Base-by-base conservation (phyloP, 1,140 invertebrate species). In the Tribolium castaneum region DNA sequence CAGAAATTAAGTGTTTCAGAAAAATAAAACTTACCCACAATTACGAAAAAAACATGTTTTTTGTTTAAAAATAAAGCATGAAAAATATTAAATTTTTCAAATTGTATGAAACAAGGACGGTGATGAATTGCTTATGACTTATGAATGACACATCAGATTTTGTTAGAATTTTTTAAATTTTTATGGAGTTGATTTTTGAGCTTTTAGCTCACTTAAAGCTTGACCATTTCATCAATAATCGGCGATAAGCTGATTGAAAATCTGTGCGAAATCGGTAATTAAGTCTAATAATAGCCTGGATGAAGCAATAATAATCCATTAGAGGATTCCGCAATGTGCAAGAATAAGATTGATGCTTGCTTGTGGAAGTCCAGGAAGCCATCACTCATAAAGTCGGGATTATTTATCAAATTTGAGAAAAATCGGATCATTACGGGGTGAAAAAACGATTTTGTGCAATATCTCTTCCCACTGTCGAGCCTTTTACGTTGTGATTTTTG, bases 371-470 rank as follows among this genome's bases (percentile, higher is more conserved):
- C 39, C 39, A 45, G 39, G 39, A 45, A 45, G 39, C 39, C 39
- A 45, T 45, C 39, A 45, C 39, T 45, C 39, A 45, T 45, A 45
- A 30, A 45, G 5, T 10, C 39, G 9, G 39, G 5, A 45, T 45
- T 9, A 45, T 45, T 45, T 35, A 71, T 71, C 30, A 19, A 39
- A 71, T 39, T 71, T 71, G n/a, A 30, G 9, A 39, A 71, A 34
- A 19, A 34, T 39, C 34, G 13, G 70, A 7, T 25, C 45, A 25
- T 22, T 45, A 49, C 14, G 22, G 13, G 19, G 9, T 22, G 12
- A 34, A 19, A 62, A 59, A 22, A 22, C 1, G 6, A 62, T 62
- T 22, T 62, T 22, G 56, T 62, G 22, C 34, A 30, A 62, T 62
- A 30, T 62, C n/a, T 22, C 56, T 34, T 34, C 22, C 14, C 22